Evolutionary conservation across 2,113 vertebrate genomes (phyloP).

Genomic region (Dicerorhinus sumatrensis): DNA sequence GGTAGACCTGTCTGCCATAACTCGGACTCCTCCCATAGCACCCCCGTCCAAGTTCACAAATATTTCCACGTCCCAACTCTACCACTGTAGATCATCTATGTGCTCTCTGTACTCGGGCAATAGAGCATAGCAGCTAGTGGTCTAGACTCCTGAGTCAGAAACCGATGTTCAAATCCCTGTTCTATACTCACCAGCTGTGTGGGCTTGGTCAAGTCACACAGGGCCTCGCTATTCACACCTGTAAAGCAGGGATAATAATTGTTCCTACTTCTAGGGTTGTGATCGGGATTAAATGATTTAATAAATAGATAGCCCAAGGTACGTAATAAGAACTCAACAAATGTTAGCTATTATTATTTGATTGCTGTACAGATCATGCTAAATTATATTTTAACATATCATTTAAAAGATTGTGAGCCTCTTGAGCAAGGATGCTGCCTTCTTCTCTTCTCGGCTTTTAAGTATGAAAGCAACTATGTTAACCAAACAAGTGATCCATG

Average conservation of each 20-base stretch:
- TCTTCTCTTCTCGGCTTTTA: neutral
- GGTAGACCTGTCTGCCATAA: neutral
- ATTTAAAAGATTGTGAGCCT: neutral
- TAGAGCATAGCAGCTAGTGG: neutral
- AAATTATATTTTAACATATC: neutral
- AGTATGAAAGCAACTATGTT: neutral
- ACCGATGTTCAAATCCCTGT: neutral
- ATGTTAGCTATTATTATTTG: neutral
- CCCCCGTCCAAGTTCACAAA: neutral
- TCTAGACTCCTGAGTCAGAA: neutral
- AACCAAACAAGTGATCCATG: neutral
- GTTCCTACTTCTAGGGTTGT: neutral
- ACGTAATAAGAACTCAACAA: neutral
- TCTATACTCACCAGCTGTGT: neutral
- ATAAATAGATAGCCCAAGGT: neutral
- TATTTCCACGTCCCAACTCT: neutral
- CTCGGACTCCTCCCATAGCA: neutral
- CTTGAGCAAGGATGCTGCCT: neutral
- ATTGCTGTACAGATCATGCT: neutral
- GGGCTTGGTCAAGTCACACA: neutral
- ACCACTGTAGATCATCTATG: rapidly evolving
- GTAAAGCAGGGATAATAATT: neutral
- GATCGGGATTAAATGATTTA: neutral
- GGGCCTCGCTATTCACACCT: neutral
- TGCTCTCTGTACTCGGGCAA: neutral